A percentile compares a stretch with the other conserved stretches of the same genome.
Conservation (phyloP, 1,140 invertebrate species). For the Anadara kagoshimensis region DNA sequence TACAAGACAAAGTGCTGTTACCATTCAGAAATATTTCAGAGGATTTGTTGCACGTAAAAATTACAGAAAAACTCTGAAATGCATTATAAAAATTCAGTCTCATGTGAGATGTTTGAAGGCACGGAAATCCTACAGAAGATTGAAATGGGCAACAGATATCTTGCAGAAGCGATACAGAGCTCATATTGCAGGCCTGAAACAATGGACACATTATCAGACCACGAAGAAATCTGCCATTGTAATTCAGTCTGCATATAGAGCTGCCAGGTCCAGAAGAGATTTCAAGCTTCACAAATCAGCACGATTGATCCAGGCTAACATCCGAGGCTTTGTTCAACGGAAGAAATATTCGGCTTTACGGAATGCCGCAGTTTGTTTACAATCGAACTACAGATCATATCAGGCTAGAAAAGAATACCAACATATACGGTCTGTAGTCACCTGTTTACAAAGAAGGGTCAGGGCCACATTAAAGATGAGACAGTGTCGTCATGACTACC, state of each 20-base stretch:
- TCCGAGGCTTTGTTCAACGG: slow-evolving; percentile 36
- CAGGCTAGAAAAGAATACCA: slow-evolving; percentile 15
- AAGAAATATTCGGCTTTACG: slow-evolving; percentile 35
- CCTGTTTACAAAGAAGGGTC: slow-evolving; percentile 46
- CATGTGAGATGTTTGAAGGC: background rate
- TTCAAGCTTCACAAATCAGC: slow-evolving; percentile 21
- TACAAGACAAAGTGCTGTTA: slow-evolving; percentile 9
- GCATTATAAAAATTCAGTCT: slow-evolving; percentile 46
- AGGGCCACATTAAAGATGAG: slow-evolving; percentile 11
- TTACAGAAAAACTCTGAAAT: slow-evolving; percentile 1
- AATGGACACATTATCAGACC: slow-evolving; percentile 1
- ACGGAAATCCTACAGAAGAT: slow-evolving; percentile 13
- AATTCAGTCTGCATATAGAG: slow-evolving; percentile 20
- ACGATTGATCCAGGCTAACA: slow-evolving; percentile 45
- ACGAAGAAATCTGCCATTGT: background rate
- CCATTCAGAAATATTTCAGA: slow-evolving; percentile 36
- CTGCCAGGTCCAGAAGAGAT: slow-evolving; percentile 13
- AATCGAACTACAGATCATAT: slow-evolving; percentile 48
- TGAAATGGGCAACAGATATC: slow-evolving; percentile 19
- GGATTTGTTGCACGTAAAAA: slow-evolving; percentile 18
- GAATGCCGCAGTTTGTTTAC: slow-evolving; percentile 55
- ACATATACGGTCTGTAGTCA: slow-evolving; percentile 21
- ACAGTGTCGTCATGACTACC: slow-evolving; percentile 27
- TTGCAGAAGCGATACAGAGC: slow-evolving; percentile 20
- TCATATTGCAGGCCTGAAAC: background rate